Conservation (phyloP, 2,888 invertebrate genomes). For the Harpalus rufipes region DNA sequence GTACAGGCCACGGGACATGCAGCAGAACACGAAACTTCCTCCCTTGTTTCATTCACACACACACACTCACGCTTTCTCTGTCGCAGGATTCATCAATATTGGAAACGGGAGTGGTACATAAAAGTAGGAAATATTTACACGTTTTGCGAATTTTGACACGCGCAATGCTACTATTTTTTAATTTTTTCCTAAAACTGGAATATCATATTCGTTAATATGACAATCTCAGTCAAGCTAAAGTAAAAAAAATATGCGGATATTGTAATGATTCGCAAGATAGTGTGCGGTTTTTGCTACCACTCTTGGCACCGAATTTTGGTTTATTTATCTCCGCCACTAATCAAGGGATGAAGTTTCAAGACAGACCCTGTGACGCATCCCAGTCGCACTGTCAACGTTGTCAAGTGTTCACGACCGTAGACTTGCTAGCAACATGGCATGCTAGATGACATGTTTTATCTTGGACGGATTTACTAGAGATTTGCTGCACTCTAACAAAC, state of each 20-base stretch:
- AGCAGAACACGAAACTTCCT: slow-evolving; percentile 69
- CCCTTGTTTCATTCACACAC: slow-evolving; percentile 45
- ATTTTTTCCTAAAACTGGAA: no score
- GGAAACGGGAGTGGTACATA: not conserved
- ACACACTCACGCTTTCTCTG: not conserved
- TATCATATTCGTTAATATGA: no score
- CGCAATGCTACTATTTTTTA: no score
- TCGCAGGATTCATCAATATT: no score
- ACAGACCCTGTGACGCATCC: slow-evolving; percentile 69
- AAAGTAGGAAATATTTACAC: not conserved
- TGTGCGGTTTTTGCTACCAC: not conserved
- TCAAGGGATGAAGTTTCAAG: slow-evolving; percentile 69
- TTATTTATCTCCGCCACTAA: slow-evolving; percentile 21
- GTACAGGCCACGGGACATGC: slow-evolving; percentile 78
- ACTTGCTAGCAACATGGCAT: slow-evolving; percentile 50
- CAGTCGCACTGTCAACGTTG: slow-evolving; percentile 57
- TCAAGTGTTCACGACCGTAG: slow-evolving; percentile 47
- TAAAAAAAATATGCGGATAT: no score
- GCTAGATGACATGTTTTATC: slow-evolving; percentile 45
- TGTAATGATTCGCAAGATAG: not conserved
- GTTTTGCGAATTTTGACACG: not conserved
- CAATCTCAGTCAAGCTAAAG: no score
- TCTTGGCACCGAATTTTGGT: not conserved
- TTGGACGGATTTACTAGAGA: not conserved
- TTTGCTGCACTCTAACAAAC: not conserved